phyloP scores from a whole-genome alignment of 2,797 vertebrate species.

The Coluber constrictor region DNA sequence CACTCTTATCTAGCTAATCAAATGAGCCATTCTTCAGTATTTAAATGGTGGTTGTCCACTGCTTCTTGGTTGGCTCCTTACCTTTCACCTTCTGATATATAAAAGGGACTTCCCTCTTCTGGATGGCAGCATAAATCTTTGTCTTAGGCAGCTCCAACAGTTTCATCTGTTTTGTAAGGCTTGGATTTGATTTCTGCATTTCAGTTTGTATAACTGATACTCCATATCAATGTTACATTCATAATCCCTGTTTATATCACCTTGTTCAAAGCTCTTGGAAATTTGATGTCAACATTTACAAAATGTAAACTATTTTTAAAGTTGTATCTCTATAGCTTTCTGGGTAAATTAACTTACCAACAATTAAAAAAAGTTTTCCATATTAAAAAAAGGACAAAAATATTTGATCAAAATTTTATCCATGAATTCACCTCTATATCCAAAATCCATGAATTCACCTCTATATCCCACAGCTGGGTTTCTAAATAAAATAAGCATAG shows the following conservation, averaged over 20 bases:
- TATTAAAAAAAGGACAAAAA: neutral
- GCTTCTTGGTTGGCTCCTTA: neutral
- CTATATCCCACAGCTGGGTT: neutral
- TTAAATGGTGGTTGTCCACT: neutral
- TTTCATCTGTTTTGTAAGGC: neutral
- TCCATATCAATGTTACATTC: neutral
- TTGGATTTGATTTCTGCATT: neutral
- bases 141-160: neutral
- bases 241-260: neutral
- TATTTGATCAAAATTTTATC: neutral
- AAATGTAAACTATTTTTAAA: neutral
- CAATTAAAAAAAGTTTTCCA: neutral
- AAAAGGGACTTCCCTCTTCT: neutral
- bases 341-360: neutral
- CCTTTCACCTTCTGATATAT: neutral
- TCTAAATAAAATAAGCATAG: neutral
- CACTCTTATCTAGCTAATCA: neutral
- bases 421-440: neutral
- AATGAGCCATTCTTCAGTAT: neutral
- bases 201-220: neutral
- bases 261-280: neutral
- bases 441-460: no score
- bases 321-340: neutral
- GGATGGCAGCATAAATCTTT: neutral
- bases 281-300: neutral